These are phyloP conservation scores for Peromyscus nudipes DNA, from an alignment of 2,797 vertebrate species.

Conservation along the genomic window DNA sequence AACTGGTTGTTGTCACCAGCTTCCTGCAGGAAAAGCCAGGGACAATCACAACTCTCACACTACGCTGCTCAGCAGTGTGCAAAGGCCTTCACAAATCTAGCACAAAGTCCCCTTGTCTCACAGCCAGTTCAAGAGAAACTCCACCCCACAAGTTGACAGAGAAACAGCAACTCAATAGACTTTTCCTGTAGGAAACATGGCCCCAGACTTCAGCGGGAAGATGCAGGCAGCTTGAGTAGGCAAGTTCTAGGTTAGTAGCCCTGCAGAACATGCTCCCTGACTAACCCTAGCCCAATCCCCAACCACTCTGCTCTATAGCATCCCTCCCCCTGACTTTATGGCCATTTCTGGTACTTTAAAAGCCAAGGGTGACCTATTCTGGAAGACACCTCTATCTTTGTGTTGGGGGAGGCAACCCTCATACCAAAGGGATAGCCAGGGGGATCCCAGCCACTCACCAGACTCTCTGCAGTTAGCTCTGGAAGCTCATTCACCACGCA, in stretches of 20 bases:
- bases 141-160: neutral
- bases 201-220: neutral
- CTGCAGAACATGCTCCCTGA: neutral
- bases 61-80: neutral
- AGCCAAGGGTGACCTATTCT: neutral
- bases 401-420: neutral
- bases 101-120: neutral
- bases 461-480: constrained; percentile 97
- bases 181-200: neutral
- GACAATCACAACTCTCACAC: neutral
- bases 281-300: neutral
- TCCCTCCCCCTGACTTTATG: neutral
- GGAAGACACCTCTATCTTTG: neutral
- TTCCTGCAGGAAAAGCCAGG: constrained; percentile 90
- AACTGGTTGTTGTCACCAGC: constrained; percentile 99
- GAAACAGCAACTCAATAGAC: neutral
- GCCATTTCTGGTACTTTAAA: neutral
- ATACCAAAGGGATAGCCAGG: neutral
- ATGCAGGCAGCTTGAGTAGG: neutral
- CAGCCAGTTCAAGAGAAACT: neutral
- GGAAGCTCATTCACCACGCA: constrained; percentile 97
- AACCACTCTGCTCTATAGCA: neutral
- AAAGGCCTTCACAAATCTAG: neutral
- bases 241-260: neutral
- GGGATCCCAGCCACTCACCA: constrained; percentile 89